Percentiles rank a stretch among this genome's conserved stretches.
These are phyloP conservation scores for Tragelaphus imberbis DNA, from an alignment of 2,113 vertebrate species.

Conservation along the genomic window DNA sequence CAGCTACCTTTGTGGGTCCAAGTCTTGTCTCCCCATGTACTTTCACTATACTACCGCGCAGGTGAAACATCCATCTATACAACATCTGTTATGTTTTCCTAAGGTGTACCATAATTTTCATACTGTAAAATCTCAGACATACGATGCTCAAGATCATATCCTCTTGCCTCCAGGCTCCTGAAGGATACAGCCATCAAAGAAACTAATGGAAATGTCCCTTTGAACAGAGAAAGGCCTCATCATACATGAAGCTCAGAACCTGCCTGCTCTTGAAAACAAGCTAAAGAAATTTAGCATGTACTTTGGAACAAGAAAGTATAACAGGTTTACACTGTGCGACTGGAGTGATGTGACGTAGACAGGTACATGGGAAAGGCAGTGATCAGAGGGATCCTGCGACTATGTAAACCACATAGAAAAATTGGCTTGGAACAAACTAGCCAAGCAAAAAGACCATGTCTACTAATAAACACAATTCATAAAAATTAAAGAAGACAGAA, in stretches of 20 bases:
- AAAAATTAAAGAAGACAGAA: slow-evolving; percentile 21
- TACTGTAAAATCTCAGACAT: background rate
- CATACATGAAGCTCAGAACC: background rate
- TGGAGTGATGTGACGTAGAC: background rate
- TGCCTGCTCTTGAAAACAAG: background rate
- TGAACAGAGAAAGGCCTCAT: background rate
- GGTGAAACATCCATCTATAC: background rate
- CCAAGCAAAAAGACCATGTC: background rate
- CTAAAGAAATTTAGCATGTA: background rate
- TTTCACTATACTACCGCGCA: background rate
- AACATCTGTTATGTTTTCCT: background rate
- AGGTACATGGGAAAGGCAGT: background rate
- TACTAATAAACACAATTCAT: background rate
- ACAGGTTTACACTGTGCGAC: background rate
- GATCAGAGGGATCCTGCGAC: background rate
- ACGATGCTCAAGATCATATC: background rate
- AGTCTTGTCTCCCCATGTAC: background rate
- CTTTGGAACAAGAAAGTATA: background rate
- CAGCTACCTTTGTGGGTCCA: background rate
- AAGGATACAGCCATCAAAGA: background rate
- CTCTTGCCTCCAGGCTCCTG: background rate
- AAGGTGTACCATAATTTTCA: background rate
- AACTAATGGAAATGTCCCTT: background rate
- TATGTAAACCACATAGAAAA: background rate
- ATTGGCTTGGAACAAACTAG: background rate